Evolutionary conservation across 2,888 invertebrate species (phyloP).

Genomic region (Epinotia demarniana): DNA sequence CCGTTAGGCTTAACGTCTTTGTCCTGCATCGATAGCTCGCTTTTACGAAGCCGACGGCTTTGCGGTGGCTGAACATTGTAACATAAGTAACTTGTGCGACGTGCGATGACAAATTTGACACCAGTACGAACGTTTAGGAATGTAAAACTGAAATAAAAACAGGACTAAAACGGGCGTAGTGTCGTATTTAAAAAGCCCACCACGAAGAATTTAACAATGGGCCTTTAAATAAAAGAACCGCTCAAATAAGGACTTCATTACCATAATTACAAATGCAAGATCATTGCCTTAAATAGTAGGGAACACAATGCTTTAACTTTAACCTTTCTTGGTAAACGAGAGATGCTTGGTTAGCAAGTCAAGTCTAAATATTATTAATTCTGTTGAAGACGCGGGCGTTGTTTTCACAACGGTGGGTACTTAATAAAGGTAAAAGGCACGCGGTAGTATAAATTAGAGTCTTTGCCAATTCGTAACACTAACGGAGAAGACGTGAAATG

Average conservation of each 20-base stretch:
- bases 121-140: constrained; percentile 3
- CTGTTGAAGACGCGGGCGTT: constrained; percentile 11
- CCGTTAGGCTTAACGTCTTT: constrained; percentile 56
- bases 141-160: constrained; percentile 31
- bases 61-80: neutral
- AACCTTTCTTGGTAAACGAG: constrained; percentile 40
- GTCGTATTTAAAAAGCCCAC: constrained; percentile 51
- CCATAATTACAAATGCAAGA: constrained; percentile 58
- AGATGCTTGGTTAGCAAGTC: constrained; percentile 44
- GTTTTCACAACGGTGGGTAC: constrained; percentile 21
- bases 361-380: constrained; percentile 43
- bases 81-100: neutral
- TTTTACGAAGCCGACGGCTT: constrained; percentile 51
- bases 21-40: constrained; percentile 50
- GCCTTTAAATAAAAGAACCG: constrained; percentile 54
- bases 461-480: constrained; percentile 14
- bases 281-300: constrained; percentile 52
- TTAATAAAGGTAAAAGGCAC: constrained; percentile 26
- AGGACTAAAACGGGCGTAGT: constrained; percentile 18
- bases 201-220: constrained; percentile 53
- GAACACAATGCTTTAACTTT: constrained; percentile 51
- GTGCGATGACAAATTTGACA: constrained; percentile 17
- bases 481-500: neutral
- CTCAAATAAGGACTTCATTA: constrained; percentile 63
- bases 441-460: constrained; percentile 20